Base-by-base conservation (phyloP, 2,797 vertebrate species). In the Ispidina lecontei region DNA sequence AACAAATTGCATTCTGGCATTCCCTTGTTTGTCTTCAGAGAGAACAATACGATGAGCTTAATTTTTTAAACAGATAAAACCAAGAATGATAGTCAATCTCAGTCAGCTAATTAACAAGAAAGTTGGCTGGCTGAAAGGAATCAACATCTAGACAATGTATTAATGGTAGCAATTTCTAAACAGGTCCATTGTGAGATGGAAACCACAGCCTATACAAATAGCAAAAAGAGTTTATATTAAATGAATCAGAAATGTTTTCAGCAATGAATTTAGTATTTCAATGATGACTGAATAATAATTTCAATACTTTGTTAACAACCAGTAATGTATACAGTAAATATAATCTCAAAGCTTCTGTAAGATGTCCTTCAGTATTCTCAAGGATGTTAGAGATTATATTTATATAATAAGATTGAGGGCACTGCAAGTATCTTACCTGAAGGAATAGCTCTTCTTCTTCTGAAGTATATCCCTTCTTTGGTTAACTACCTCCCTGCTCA, bases 11-110 rank as follows among this genome's bases (percentile, higher is more conserved):
- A 33, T 87, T 44, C 31, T 72, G 35, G 2, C 21, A 51, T 80
- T 94, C 15, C 5, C 7, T 6, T 63, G 6, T 51, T 87, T 91
- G 29, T 70, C 47, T 70, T 87, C 58, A 76, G 47, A 82, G 31
- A n/a, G 15, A 47, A 13, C 26, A 20, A 85, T 47, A 59, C 7
- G 67, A 10, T 35, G 9, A 47, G 17, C 12, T 67, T 85, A 18
- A 37, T 79, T 92, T 84, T 91, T 74, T 56, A 60, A 91, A 47
- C 15, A 80, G 64, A 67, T 79, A 44, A 83, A 91, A 64, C 16
- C 31, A 8, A 83, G 52, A 77, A 9, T 4, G 2, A 6, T 46
- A 84, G n/a, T 60, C 13, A 72, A n/a, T 73, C 10, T 33, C 35
- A 73, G 14, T 7, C 25, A 87, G 21, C n/a, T 79, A 82, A 76